Evolutionary conservation across 2,888 invertebrate species (phyloP).

Genomic region (Acanthopleura granulata): DNA sequence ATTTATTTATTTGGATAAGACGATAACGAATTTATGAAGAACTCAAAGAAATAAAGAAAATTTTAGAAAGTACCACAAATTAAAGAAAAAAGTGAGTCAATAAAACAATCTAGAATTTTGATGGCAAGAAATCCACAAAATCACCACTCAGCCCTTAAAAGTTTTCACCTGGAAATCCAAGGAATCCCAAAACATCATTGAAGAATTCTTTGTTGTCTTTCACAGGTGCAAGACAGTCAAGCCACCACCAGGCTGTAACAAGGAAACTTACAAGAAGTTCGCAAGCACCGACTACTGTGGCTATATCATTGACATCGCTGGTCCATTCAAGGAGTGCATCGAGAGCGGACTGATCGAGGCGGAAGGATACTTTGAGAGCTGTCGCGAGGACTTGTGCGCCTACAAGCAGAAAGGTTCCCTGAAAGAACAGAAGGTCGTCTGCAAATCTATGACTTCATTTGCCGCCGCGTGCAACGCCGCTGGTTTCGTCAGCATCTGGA

Average conservation of each 20-base stretch:
- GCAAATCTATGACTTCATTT: constrained; percentile 14
- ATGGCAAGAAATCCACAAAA: no score
- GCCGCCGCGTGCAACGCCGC: constrained; percentile 23
- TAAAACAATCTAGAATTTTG: no score
- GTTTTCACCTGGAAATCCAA: no score
- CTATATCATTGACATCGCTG: constrained; percentile 21
- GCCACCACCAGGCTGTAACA: not conserved
- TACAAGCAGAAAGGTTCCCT: constrained; percentile 18
- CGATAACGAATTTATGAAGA: no score
- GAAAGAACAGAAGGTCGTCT: constrained; percentile 7
- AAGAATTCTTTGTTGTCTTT: not conserved
- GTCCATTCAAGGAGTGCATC: constrained; percentile 29
- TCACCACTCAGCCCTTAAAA: no score
- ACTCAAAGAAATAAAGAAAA: no score
- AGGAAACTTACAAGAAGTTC: constrained; percentile 7
- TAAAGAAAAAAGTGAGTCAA: no score
- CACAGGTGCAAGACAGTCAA: not conserved
- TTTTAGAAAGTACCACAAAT: no score
- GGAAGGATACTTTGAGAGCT: constrained; percentile 24
- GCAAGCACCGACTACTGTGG: constrained; percentile 23
- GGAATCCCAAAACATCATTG: no score
- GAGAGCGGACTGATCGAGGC: not conserved
- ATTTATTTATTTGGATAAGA: no score
- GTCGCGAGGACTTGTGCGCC: constrained; percentile 26
- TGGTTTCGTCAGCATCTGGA: constrained; percentile 24